A percentile compares a stretch with the other conserved stretches of the same genome.
Evolutionary conservation across 2,113 vertebrate genomes (phyloP).

Genomic region (Promerops cafer): DNA sequence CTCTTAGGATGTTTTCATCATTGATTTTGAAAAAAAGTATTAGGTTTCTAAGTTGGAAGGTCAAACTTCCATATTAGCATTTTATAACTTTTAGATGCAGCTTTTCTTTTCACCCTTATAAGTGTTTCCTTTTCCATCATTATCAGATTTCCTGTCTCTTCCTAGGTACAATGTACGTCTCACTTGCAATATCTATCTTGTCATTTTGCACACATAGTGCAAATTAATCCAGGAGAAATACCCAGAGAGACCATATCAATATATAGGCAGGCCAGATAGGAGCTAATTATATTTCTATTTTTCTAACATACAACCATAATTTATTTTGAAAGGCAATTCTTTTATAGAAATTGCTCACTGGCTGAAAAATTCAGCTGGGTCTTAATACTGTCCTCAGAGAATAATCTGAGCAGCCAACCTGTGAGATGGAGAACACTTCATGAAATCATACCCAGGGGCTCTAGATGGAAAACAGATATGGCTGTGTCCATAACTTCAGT

Average conservation of each 20-base stretch:
- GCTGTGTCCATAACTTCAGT: background rate
- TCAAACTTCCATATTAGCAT: background rate
- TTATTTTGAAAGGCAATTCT: constrained; percentile 22
- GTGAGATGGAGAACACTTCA: background rate
- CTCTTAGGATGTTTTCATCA: background rate
- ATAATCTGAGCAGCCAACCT: background rate
- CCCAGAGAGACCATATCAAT: background rate
- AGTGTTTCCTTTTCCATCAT: background rate
- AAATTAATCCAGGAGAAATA: background rate
- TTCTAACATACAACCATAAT: background rate
- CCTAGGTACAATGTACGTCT: background rate
- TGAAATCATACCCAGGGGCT: background rate
- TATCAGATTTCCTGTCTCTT: background rate
- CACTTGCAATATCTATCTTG: background rate
- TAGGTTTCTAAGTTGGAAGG: background rate
- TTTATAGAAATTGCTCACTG: background rate
- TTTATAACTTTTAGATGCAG: background rate
- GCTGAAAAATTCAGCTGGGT: background rate
- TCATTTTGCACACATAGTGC: background rate
- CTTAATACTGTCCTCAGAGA: constrained; percentile 18
- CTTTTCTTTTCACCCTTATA: background rate
- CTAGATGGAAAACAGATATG: background rate
- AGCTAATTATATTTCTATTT: background rate
- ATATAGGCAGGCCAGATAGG: background rate
- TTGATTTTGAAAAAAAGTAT: background rate